phyloP scores from a whole-genome alignment of 1,140 invertebrate species.

The Bombus sibiricus region DNA sequence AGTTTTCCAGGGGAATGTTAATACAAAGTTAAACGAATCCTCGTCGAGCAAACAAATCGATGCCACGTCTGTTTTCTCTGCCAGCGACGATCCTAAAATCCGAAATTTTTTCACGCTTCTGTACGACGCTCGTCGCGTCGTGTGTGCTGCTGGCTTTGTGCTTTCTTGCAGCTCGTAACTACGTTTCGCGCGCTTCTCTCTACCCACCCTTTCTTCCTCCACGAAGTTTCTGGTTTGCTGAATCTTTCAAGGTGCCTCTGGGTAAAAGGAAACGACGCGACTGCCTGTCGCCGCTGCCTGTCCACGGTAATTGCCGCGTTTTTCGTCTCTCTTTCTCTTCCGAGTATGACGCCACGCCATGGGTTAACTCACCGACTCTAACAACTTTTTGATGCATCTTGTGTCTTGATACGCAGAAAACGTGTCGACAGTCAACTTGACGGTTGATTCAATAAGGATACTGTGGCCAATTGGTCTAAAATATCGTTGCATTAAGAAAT shows the following conservation, averaged over 20 bases:
- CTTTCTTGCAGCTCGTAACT: conserved; percentile 10
- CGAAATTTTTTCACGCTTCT: conserved; percentile 11
- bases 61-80: neutral
- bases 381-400: neutral
- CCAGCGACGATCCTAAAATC: conserved; percentile 14
- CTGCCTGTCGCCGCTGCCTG: conserved; percentile 6
- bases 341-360: too few species aligned
- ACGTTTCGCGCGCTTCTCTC: conserved; percentile 4
- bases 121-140: neutral
- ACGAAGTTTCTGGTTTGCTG: conserved; percentile 23
- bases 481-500: neutral
- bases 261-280: neutral
- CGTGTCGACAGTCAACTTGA: neutral
- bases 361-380: neutral
- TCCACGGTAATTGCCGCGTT: conserved; percentile 26
- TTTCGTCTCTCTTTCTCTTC: neutral
- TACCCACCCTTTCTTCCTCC: neutral
- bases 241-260: conserved; percentile 21
- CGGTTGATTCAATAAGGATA: too few species aligned
- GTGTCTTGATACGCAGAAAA: neutral
- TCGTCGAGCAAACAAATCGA: conserved; percentile 28
- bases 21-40: conserved; percentile 42
- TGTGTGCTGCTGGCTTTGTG: neutral
- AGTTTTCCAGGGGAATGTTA: neutral
- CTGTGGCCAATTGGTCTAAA: neutral